Percentiles rank a stretch among this genome's conserved stretches.
These are phyloP conservation scores for Acanthoscelides obtectus DNA, from an alignment of 2,888 invertebrate genomes.

Conservation along the genomic window DNA sequence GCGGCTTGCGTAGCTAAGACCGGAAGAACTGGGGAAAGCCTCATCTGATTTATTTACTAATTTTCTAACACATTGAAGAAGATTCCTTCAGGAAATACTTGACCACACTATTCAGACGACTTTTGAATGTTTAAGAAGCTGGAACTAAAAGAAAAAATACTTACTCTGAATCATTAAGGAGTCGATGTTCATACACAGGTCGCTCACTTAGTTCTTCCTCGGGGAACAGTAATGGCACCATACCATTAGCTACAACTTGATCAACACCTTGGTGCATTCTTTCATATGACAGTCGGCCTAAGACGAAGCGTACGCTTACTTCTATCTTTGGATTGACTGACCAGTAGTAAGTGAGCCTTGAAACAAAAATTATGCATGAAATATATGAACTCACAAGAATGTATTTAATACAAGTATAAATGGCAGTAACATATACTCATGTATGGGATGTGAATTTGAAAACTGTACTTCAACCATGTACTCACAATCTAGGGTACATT, in stretches of 20 bases:
- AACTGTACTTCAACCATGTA: too few species aligned
- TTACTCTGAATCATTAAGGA: slow-evolving; percentile 21
- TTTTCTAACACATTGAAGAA: too few species aligned
- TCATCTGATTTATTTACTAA: too few species aligned
- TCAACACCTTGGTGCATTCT: slow-evolving; percentile 50
- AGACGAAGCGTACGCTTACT: slow-evolving; percentile 49
- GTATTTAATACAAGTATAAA: too few species aligned
- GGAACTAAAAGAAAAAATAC: slow-evolving; percentile 8
- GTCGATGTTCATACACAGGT: background rate
- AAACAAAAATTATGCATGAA: slow-evolving; percentile 5
- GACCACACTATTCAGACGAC: too few species aligned
- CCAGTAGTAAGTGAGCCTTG: slow-evolving; percentile 26
- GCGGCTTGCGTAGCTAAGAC: too few species aligned
- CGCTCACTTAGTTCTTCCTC: slow-evolving; percentile 8
- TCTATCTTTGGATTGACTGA: slow-evolving; percentile 25
- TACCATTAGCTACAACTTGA: slow-evolving; percentile 20
- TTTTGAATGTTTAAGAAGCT: too few species aligned
- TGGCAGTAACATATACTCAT: too few species aligned
- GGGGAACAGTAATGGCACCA: slow-evolving; percentile 31
- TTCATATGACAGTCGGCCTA: slow-evolving; percentile 48
- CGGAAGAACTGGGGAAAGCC: too few species aligned
- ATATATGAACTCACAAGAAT: background rate
- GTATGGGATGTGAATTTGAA: too few species aligned
- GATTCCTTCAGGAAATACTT: too few species aligned
- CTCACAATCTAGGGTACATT: too few species aligned